phyloP scores from a whole-genome alignment of 2,113 vertebrate species.

The Gnathonemus longibarbis region DNA sequence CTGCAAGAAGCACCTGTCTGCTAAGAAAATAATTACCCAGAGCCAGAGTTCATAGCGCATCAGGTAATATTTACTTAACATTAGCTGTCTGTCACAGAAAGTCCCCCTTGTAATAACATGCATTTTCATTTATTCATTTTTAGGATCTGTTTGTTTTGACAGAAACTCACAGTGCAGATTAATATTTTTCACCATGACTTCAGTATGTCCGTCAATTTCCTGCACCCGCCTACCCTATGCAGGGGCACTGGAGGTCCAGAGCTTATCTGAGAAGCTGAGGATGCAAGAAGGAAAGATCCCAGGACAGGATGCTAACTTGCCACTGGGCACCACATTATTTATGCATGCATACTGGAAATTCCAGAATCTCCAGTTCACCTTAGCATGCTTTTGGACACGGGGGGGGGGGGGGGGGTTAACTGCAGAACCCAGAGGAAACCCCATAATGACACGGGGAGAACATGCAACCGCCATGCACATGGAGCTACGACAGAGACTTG shows the following conservation, averaged over 20 bases:
- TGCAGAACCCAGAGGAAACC: not conserved
- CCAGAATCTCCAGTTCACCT: not conserved
- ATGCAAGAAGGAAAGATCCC: not conserved
- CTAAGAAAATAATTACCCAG: conserved; percentile 11
- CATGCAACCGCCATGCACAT: not conserved
- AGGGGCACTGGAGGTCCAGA: not conserved
- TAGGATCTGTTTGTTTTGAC: not conserved
- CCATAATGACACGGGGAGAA: not conserved
- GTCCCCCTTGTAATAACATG: not conserved
- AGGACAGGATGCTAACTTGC: not conserved
- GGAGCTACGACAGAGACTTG: not conserved
- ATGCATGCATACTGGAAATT: not conserved
- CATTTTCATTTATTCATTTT: not conserved
- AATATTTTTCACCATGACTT: not conserved
- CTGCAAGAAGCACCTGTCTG: conserved; percentile 10
- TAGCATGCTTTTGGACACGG: not conserved
- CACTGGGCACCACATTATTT: not conserved
- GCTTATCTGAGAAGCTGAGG: not conserved
- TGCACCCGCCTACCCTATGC: not conserved
- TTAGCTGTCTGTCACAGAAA: not conserved
- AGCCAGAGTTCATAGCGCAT: not conserved
- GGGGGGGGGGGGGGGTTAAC: not conserved
- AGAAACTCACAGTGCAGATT: not conserved
- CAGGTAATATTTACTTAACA: not conserved
- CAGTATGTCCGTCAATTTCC: not conserved